phyloP scores from a whole-genome alignment of 2,797 vertebrate species.

The Denticeps clupeoides region DNA sequence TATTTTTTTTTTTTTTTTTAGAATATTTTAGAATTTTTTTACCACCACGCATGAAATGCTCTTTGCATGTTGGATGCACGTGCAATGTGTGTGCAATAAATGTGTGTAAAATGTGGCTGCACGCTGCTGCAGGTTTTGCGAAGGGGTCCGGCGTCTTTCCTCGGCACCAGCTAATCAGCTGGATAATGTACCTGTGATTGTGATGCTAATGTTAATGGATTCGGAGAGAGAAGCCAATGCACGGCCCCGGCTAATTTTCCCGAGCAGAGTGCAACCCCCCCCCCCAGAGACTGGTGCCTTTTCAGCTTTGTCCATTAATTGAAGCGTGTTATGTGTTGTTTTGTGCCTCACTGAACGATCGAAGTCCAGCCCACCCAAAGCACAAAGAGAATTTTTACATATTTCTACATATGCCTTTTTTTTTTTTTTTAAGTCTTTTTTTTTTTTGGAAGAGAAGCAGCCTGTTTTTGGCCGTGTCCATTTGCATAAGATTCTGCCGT shows the following conservation, averaged over 20 bases:
- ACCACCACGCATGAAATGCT: too few species aligned
- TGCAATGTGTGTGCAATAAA: too few species aligned
- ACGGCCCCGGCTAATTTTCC: constrained; percentile 47
- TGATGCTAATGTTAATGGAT: constrained; percentile 71
- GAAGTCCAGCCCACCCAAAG: constrained; percentile 52
- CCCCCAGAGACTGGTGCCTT: constrained; percentile 61
- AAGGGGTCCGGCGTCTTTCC: constrained; percentile 6
- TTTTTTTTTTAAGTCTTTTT: too few species aligned
- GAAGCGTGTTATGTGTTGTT: constrained; percentile 70
- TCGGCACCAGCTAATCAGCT: constrained; percentile 29
- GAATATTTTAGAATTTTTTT: too few species aligned
- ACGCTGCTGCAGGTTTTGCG: constrained; percentile 6
- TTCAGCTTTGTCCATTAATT: constrained; percentile 64
- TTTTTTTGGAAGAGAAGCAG: too few species aligned
- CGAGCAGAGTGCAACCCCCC: constrained; percentile 23
- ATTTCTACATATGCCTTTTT: too few species aligned
- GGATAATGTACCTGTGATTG: constrained; percentile 52
- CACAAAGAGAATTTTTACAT: too few species aligned
- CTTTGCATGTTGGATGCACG: too few species aligned
- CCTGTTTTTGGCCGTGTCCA: too few species aligned
- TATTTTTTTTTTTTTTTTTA: too few species aligned
- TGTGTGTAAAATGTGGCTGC: too few species aligned
- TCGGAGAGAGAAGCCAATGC: constrained; percentile 31
- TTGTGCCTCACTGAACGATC: constrained; percentile 68
- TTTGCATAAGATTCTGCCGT: too few species aligned